Conservation (phyloP, 2,888 invertebrate species). For the Perizoma affinitatum region DNA sequence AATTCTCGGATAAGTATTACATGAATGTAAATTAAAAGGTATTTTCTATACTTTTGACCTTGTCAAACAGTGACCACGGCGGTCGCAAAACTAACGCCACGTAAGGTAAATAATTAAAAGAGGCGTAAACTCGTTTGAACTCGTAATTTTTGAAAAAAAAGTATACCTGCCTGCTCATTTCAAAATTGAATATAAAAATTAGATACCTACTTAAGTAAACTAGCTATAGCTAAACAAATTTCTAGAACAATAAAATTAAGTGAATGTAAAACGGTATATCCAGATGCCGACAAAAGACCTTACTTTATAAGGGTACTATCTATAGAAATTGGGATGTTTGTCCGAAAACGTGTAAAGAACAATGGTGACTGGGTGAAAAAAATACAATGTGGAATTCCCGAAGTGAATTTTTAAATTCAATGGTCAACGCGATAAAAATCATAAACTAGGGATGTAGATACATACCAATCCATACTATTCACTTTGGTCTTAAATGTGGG, state of each 20-base stretch:
- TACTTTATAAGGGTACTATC: constrained; percentile 50
- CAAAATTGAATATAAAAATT: too few relatives aligned
- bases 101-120: too few relatives aligned
- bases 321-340: constrained; percentile 60
- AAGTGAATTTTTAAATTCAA: constrained; percentile 37
- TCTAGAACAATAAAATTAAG: constrained; percentile 28
- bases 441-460: constrained; percentile 29
- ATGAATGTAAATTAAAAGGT: too few relatives aligned
- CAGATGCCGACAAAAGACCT: constrained; percentile 42
- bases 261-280: constrained; percentile 40
- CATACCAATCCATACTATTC: constrained; percentile 5
- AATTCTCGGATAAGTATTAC: neutral
- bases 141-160: too few relatives aligned
- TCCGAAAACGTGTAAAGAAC: constrained; percentile 57
- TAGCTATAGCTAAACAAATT: constrained; percentile 16
- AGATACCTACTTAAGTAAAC: too few relatives aligned
- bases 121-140: too few relatives aligned
- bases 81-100: too few relatives aligned
- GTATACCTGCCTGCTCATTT: too few relatives aligned
- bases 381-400: constrained; percentile 48
- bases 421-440: constrained; percentile 33
- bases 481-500: neutral
- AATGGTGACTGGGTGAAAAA: constrained; percentile 51
- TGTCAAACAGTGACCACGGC: too few relatives aligned
- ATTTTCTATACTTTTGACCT: too few relatives aligned